Base-by-base conservation (phyloP, 92 coral and sea anemone genomes). In the Meandrina meandrites region DNA sequence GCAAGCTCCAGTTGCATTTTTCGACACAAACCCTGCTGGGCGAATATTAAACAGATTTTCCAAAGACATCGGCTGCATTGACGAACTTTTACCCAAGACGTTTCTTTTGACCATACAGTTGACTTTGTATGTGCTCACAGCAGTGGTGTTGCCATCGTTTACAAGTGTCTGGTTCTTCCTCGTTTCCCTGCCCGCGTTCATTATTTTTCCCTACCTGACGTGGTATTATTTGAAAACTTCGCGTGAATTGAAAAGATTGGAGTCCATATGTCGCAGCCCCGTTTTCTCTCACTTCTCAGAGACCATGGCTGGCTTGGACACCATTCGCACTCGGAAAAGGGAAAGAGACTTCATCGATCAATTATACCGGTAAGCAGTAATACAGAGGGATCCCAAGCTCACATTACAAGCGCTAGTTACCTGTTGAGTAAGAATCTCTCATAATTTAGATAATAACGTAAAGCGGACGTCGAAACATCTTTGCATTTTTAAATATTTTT, bases 151-250 rank as follows among this genome's bases (percentile, higher is more conserved):
- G 45, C 45, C 45, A 2, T 40, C 45, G 45, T 40, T 40, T 40
- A 40, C 45, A 40, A 40, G 45, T 40, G 45, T 40, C 45, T 40
- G 45, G 45, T 6, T 40, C 45, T 40, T 2, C 45, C 45, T 40
- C 45, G 45, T 40, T 40, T 40, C 45, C 45, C 45, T 40, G 45
- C 45, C 45, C 45, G 45, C 45, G 6, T 40, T 40, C 45, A 40
- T 40, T 40, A 6, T 40, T 6, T 40, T 40, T 40, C 45, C 45
- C 6, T 40, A 40, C 73, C 54, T 80, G 34, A 48, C 72, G 50
- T 75, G 72, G 77, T 93, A 93, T 81, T 93, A 85, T 70, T 78
- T 93, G 21, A 86, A 91, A 35, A 84, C 94, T 10, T 87, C 45
- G 45, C 45, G 45, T 2, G 45, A 40, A 40, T 40, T 40, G 45